Percentiles rank a stretch among this genome's conserved stretches.
Conservation (phyloP, 1,140 invertebrate species). For the Cylas formicarius region DNA sequence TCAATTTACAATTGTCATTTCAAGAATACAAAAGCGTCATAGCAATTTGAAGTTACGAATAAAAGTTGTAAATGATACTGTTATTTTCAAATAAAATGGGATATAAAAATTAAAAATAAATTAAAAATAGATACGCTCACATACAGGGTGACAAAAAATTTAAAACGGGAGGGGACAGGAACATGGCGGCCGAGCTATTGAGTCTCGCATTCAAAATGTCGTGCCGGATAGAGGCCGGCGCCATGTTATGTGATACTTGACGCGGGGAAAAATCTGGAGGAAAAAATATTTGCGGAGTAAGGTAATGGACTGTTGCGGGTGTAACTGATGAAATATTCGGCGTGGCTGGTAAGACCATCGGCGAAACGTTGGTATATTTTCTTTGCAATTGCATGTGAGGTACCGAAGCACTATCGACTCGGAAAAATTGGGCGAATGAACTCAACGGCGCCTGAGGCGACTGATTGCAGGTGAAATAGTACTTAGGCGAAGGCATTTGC, state of each 20-base stretch:
- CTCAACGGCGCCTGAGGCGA: no score
- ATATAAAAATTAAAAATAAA: no score
- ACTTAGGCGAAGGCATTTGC: conserved; percentile 6
- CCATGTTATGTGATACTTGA: conserved; percentile 16
- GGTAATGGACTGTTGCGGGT: conserved; percentile 11
- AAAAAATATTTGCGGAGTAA: conserved; percentile 29
- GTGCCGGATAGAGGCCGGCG: neutral
- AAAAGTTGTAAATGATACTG: no score
- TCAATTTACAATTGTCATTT: no score
- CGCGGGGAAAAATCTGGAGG: conserved; percentile 28
- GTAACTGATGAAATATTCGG: conserved; percentile 26
- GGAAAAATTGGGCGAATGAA: no score
- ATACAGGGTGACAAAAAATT: conserved; percentile 16
- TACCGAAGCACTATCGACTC: no score
- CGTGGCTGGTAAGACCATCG: conserved; percentile 8
- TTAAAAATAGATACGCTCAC: conserved; percentile 5
- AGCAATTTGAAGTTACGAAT: no score
- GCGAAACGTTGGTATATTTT: conserved; percentile 15
- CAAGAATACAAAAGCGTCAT: no score
- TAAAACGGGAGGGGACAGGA: conserved; percentile 15
- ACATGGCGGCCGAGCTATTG: conserved; percentile 13
- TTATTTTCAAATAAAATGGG: no score
- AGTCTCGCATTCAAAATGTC: conserved; percentile 19
- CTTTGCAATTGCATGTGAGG: no score
- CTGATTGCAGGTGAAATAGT: no score